Evolutionary conservation across 30 jellyfish, hydroid and myxozoan genomes (phyloP), one percentile per base, ranked within the genome.

Genomic region (Turritopsis rubra): DNA sequence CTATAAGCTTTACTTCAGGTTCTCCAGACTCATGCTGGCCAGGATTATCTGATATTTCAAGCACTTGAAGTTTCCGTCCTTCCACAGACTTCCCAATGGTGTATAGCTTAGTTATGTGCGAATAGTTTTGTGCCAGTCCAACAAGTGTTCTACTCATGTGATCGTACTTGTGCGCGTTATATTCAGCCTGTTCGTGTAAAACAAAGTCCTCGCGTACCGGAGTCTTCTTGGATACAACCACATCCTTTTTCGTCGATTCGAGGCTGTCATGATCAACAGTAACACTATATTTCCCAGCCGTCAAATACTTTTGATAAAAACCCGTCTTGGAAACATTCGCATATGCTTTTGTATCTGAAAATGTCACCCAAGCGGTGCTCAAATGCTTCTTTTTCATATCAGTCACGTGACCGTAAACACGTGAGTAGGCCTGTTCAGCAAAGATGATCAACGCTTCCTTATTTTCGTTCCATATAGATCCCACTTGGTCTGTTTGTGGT

Each of bases 11-110:
- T 72, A 94, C 71, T 53, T 94, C 99, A 0, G 99, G 99, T 54
- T 94, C 97, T 26, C 99, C 99, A 53, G 99, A 81, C 72, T 94
- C 96, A 71, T 89, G 99, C 1, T 77, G 52, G 52, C 99, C 99
- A 1, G 99, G 99, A 27, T 86, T 88, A 41, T 84, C 95, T 65
- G 93, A 83, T 30, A 94, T 79, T 72, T 94, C 99, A 77, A 94
- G 21, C 25, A 87, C 99, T 95, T 90, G 87, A 75, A 94, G 54
- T 27, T 89, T 90, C 66, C 94, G 86, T 27, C 97, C 97, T 75
- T 94, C 79, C 73, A 89, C 97, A 1, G 99, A 94, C 72, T 83
- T 82, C 27, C 99, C 99, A 71, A 94, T 86, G 28, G 89, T 86
- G 68, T 89, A 89, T 52, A 94, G 85, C 18, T 90, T 60, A 0